Conservation (phyloP, 1,140 invertebrate genomes). For the Homarus americanus region DNA sequence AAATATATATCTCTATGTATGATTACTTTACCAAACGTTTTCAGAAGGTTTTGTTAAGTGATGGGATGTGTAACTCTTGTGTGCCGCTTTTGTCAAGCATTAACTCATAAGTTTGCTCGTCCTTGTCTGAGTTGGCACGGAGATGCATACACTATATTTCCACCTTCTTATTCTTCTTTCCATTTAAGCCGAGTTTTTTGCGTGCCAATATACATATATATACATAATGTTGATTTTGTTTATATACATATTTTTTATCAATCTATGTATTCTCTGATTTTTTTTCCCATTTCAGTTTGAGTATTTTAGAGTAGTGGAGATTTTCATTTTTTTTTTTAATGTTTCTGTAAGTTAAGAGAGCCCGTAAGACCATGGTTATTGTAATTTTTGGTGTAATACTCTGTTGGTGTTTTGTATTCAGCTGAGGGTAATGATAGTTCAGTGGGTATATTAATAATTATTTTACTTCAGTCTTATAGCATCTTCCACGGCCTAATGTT, state of each 20-base stretch:
- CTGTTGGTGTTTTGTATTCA: too few species aligned
- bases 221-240: conserved; percentile 9
- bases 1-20: conserved; percentile 55
- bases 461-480: not conserved
- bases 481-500: not conserved
- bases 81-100: too few species aligned
- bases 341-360: not conserved
- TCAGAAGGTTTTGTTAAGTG: conserved; percentile 24
- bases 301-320: not conserved
- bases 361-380: not conserved
- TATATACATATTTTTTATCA: conserved; percentile 10
- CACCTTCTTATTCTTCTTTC: not conserved
- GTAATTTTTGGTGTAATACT: too few species aligned
- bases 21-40: conserved; percentile 11
- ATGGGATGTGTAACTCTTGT: not conserved
- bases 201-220: conserved; percentile 42
- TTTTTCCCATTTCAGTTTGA: not conserved
- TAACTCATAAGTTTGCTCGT: too few species aligned
- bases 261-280: not conserved
- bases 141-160: too few species aligned
- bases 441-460: too few species aligned
- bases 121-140: too few species aligned
- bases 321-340: not conserved
- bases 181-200: not conserved
- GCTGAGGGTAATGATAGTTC: too few species aligned